phyloP scores from a whole-genome alignment of 2,888 invertebrate species.

The Lycaena phlaeas region DNA sequence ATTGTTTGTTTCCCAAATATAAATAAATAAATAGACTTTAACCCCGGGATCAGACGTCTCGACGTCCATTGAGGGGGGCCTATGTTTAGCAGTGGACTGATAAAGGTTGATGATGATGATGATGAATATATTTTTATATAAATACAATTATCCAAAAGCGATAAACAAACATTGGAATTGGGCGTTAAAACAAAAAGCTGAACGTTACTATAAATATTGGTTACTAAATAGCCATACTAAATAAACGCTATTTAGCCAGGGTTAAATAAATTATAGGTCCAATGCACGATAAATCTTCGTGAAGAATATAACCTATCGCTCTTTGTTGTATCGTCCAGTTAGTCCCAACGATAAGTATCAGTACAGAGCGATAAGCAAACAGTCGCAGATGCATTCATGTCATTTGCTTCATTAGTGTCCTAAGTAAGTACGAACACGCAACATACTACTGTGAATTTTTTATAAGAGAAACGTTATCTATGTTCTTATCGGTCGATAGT shows the following conservation, averaged over 20 bases:
- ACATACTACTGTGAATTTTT: too few species aligned
- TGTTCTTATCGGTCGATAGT: conserved; percentile 25
- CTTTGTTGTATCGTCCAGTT: conserved; percentile 19
- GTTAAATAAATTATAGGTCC: conserved; percentile 21
- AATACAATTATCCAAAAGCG: too few species aligned
- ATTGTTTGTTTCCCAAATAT: too few species aligned
- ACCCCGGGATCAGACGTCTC: too few species aligned
- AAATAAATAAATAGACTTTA: too few species aligned
- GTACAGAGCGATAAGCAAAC: neutral
- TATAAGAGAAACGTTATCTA: too few species aligned
- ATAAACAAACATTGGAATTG: too few species aligned
- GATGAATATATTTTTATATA: too few species aligned
- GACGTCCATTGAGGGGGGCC: too few species aligned
- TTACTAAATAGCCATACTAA: conserved; percentile 17
- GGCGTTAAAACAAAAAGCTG: conserved; percentile 11
- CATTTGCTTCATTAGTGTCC: neutral
- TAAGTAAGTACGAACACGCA: too few species aligned
- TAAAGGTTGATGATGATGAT: too few species aligned
- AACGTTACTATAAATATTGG: conserved; percentile 21
- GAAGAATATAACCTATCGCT: conserved; percentile 19
- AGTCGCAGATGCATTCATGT: neutral
- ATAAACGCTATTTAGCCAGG: conserved; percentile 22
- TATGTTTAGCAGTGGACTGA: too few species aligned
- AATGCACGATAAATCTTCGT: conserved; percentile 22
- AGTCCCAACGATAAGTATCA: conserved; percentile 35